These are phyloP conservation scores for Epinotia demarniana DNA, from an alignment of 2,888 invertebrate genomes.

Conservation along the genomic window DNA sequence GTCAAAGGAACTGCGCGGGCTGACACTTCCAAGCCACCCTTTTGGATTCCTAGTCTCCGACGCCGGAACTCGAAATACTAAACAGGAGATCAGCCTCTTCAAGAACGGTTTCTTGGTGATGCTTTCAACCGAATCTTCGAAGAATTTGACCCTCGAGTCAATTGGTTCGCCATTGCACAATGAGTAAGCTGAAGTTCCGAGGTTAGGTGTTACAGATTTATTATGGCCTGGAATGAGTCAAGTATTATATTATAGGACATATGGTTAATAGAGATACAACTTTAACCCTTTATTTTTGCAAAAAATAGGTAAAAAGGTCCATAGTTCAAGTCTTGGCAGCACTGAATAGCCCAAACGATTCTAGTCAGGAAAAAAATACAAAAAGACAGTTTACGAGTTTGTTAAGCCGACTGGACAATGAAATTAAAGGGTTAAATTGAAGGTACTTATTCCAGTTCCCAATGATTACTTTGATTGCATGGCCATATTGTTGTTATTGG, in stretches of 20 bases:
- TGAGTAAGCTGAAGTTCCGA: constrained; percentile 70
- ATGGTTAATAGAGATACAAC: background rate
- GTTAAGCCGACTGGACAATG: too few species aligned
- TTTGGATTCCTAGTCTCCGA: constrained; percentile 53
- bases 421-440: too few species aligned
- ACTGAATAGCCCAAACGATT: too few species aligned
- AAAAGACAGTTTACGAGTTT: too few species aligned
- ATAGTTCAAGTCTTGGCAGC: too few species aligned
- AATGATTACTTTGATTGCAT: too few species aligned
- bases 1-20: constrained; percentile 63
- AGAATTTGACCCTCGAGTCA: constrained; percentile 47
- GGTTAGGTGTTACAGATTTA: constrained; percentile 68
- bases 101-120: constrained; percentile 68
- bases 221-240: constrained; percentile 59
- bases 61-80: constrained; percentile 65
- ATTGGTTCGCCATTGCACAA: constrained; percentile 51
- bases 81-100: constrained; percentile 70
- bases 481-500: too few species aligned
- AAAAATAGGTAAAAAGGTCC: too few species aligned
- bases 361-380: too few species aligned
- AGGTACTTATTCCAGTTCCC: too few species aligned
- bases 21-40: constrained; percentile 37
- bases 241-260: too few species aligned
- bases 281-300: too few species aligned
- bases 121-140: constrained; percentile 50